A percentile compares a stretch with the other conserved stretches of the same genome.
These are phyloP conservation scores for Cyanistes caeruleus DNA, from an alignment of 2,113 vertebrate species.

Conservation along the genomic window DNA sequence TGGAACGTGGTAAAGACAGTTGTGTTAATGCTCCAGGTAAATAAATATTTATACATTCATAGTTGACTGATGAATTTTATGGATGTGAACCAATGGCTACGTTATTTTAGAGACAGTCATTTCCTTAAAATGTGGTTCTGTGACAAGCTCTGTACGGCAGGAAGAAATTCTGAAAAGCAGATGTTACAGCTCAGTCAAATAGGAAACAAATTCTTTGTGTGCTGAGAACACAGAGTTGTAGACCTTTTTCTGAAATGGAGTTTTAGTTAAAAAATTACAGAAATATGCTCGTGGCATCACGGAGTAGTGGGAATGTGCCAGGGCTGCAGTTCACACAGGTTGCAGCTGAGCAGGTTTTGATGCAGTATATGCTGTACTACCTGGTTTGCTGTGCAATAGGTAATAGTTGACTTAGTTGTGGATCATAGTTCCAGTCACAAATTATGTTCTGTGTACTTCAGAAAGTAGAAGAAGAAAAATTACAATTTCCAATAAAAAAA, in stretches of 20 bases:
- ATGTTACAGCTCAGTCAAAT: background rate
- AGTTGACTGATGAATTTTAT: background rate
- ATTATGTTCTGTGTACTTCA: background rate
- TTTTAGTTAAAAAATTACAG: background rate
- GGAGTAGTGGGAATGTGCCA: background rate
- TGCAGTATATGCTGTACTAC: background rate
- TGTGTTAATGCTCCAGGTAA: constrained; percentile 98
- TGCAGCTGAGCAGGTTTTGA: background rate
- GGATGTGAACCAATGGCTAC: background rate
- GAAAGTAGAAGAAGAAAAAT: background rate
- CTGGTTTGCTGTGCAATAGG: background rate
- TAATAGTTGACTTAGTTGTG: background rate
- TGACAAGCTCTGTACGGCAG: background rate
- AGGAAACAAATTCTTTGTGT: background rate
- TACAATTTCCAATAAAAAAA: background rate
- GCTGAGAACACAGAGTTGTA: background rate
- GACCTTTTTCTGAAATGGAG: background rate
- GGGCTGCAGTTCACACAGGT: background rate
- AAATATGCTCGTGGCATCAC: background rate
- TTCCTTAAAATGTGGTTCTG: background rate
- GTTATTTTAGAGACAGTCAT: background rate
- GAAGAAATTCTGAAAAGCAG: background rate
- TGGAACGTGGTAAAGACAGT: constrained; percentile 98
- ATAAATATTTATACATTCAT: background rate
- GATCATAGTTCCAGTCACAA: background rate